Conservation (phyloP, 2,888 invertebrate species). For the Protodeltote pygarga region DNA sequence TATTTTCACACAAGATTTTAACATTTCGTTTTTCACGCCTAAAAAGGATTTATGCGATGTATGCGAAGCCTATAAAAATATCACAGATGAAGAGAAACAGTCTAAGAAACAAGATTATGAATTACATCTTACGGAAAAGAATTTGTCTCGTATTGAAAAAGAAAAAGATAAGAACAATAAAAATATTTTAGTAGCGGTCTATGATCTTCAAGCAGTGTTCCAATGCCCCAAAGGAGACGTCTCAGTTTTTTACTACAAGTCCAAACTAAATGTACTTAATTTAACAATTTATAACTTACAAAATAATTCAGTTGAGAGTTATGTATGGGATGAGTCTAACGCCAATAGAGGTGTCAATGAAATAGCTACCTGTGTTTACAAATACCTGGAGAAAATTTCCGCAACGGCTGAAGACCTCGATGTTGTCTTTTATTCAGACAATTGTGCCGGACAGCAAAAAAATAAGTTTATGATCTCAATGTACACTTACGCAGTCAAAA, state of each 20-base stretch:
- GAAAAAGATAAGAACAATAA: neutral
- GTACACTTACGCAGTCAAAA: slow-evolving; percentile 1
- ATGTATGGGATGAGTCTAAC: neutral
- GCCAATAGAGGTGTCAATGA: slow-evolving; percentile 23
- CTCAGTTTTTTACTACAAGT: neutral
- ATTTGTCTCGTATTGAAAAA: slow-evolving; percentile 3
- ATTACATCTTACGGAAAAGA: neutral
- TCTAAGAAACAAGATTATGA: neutral
- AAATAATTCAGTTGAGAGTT: too few relatives aligned
- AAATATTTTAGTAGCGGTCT: neutral
- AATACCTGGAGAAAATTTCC: slow-evolving; percentile 41
- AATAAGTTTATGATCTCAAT: neutral
- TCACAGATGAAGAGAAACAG: slow-evolving; percentile 4
- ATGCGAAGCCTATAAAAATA: slow-evolving; percentile 31
- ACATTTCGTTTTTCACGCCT: slow-evolving; percentile 32
- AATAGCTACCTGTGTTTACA: slow-evolving; percentile 44
- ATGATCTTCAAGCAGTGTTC: neutral
- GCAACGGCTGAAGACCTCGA: slow-evolving; percentile 19
- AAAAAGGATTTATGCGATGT: slow-evolving; percentile 41
- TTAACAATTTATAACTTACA: too few relatives aligned
- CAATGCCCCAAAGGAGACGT: neutral
- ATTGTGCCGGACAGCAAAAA: slow-evolving; percentile 4
- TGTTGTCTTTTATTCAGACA: slow-evolving; percentile 8
- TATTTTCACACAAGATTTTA: too few relatives aligned
- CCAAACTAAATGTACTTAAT: slow-evolving; percentile 5